Conservation (phyloP, 2,888 invertebrate genomes). For the Cetonia aurata region DNA sequence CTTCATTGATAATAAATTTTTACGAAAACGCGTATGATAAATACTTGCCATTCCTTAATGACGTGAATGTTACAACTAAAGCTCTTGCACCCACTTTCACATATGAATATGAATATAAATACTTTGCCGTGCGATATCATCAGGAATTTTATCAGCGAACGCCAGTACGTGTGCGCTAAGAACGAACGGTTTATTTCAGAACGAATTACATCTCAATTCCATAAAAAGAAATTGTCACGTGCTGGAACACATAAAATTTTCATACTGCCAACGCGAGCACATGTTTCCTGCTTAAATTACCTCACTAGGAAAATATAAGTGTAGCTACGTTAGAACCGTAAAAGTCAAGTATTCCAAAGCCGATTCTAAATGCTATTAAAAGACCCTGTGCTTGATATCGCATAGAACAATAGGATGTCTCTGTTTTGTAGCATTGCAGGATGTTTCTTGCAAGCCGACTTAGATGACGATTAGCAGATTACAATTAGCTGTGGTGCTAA, state of each 20-base stretch:
- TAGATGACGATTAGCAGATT: constrained; percentile 30
- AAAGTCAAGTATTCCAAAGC: constrained; percentile 44
- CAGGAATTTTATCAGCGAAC: constrained; percentile 21
- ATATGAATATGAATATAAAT: constrained; percentile 10
- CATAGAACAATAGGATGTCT: constrained; percentile 41
- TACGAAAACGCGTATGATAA: neutral
- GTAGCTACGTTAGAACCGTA: constrained; percentile 42
- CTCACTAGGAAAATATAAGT: constrained; percentile 47
- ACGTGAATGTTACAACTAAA: neutral
- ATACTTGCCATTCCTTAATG: neutral
- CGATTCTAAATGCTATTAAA: constrained; percentile 45
- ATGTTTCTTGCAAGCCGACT: neutral
- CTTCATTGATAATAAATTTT: too few species aligned
- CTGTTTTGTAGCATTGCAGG: neutral
- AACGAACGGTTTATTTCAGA: constrained; percentile 27
- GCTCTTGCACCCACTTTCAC: neutral
- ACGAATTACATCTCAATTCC: constrained; percentile 41
- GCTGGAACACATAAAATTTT: constrained; percentile 42
- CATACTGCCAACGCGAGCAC: constrained; percentile 34
- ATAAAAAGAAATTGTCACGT: constrained; percentile 42
- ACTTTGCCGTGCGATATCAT: constrained; percentile 7
- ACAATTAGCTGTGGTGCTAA: constrained; percentile 43
- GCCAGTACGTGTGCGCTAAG: constrained; percentile 13
- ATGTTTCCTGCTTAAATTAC: constrained; percentile 49
- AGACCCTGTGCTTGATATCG: constrained; percentile 42